These are phyloP conservation scores for Chauna torquata DNA, from an alignment of 2,113 vertebrate genomes.

Conservation along the genomic window DNA sequence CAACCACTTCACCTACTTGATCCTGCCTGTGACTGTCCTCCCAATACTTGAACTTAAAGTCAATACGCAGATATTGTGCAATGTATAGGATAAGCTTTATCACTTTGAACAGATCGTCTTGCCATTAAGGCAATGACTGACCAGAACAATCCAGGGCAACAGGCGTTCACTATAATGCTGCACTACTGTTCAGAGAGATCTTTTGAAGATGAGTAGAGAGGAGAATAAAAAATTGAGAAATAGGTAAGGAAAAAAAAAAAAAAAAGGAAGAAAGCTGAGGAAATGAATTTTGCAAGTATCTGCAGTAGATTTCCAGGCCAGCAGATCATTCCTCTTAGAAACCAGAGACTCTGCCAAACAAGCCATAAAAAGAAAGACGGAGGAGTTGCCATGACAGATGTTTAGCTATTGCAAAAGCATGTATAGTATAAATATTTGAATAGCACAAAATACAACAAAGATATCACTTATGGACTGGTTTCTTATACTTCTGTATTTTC, in stretches of 20 bases:
- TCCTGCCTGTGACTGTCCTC: not conserved
- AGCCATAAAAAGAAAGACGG: not conserved
- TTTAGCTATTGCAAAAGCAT: not conserved
- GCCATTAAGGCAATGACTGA: not conserved
- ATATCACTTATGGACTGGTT: not conserved
- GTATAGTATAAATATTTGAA: not conserved
- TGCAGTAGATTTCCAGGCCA: not conserved
- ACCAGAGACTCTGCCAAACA: not conserved
- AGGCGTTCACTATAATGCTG: not conserved
- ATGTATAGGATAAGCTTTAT: accelerated
- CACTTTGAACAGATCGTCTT: not conserved
- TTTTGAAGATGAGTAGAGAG: not conserved
- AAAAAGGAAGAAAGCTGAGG: not conserved
- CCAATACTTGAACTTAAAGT: not conserved
- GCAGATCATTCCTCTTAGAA: not conserved
- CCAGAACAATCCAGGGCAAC: not conserved
- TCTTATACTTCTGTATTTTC: not conserved
- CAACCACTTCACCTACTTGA: not conserved
- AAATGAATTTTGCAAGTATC: not conserved
- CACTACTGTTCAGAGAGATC: not conserved
- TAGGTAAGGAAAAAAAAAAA: not conserved
- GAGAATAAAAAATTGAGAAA: not conserved
- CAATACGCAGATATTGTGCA: not conserved
- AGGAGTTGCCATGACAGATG: not conserved
- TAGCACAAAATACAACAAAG: not conserved